Evolutionary conservation across 2,888 invertebrate species (phyloP).

Genomic region (Hydraecia micacea): DNA sequence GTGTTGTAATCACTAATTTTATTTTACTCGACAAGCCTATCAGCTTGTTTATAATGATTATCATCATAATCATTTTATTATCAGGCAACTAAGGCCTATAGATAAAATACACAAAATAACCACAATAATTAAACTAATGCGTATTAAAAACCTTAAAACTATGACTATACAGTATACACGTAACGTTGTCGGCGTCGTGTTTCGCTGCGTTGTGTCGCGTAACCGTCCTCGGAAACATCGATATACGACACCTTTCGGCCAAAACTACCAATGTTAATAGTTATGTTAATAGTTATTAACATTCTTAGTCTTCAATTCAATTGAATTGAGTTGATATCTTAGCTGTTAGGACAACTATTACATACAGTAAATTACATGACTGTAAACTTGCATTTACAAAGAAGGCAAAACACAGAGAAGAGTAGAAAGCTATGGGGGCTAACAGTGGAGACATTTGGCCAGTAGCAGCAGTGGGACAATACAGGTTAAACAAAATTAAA

Average conservation of each 20-base stretch:
- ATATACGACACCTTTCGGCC: no score
- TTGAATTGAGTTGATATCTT: not conserved
- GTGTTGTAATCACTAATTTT: not conserved
- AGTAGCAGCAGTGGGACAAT: not conserved
- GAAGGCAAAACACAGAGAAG: not conserved
- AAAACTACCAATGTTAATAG: not conserved
- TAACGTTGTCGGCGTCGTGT: no score
- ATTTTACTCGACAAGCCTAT: not conserved
- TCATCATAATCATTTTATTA: no score
- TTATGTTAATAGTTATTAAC: no score
- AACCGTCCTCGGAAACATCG: no score
- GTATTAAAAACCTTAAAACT: no score
- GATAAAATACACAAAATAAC: no score
- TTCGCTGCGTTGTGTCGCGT: no score
- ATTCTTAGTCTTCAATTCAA: no score
- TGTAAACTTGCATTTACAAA: not conserved
- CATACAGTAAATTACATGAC: not conserved
- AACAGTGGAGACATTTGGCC: not conserved
- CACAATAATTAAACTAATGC: no score
- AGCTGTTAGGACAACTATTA: not conserved
- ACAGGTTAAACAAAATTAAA: not conserved
- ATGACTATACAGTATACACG: no score
- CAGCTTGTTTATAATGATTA: not conserved
- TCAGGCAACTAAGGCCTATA: no score
- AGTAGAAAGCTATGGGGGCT: not conserved